phyloP scores from a whole-genome alignment of 2,113 vertebrate genomes.

The Elachura formosa region DNA sequence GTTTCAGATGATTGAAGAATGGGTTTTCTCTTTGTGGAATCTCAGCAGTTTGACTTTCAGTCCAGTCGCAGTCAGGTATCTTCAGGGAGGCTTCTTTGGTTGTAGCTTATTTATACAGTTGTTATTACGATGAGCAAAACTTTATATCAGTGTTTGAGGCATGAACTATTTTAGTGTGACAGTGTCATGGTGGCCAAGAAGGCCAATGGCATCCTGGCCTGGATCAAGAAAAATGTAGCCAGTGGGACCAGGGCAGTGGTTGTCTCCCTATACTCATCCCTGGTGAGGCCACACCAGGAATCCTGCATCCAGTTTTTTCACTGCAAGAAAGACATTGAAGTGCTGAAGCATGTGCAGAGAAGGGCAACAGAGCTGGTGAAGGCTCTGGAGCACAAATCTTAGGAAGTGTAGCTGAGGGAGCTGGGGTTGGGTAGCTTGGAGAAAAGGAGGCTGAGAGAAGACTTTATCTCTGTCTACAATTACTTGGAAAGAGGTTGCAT shows the following conservation, averaged over 20 bases:
- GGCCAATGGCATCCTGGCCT: neutral
- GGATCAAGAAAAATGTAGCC: neutral
- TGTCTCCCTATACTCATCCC: neutral
- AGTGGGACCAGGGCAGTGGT: neutral
- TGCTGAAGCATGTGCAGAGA: neutral
- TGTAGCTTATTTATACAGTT: neutral
- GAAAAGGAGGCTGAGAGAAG: neutral
- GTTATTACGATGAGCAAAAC: neutral
- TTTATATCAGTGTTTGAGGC: neutral
- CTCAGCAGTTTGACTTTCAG: neutral
- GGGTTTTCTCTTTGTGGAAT: neutral
- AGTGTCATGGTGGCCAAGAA: neutral
- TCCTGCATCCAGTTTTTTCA: neutral
- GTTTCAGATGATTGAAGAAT: neutral
- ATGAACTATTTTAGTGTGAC: neutral
- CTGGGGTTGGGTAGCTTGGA: neutral
- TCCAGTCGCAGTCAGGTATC: neutral
- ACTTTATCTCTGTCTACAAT: neutral
- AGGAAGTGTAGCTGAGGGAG: neutral
- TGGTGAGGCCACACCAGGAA: neutral
- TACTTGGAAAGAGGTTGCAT: neutral
- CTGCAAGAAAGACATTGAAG: neutral
- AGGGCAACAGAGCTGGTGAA: neutral
- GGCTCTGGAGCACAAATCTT: neutral
- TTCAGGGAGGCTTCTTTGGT: neutral